A percentile compares a stretch with the other conserved stretches of the same genome.
These are phyloP conservation scores for Smittia sp. DNA, from an alignment of 2,888 invertebrate genomes.

Conservation along the genomic window DNA sequence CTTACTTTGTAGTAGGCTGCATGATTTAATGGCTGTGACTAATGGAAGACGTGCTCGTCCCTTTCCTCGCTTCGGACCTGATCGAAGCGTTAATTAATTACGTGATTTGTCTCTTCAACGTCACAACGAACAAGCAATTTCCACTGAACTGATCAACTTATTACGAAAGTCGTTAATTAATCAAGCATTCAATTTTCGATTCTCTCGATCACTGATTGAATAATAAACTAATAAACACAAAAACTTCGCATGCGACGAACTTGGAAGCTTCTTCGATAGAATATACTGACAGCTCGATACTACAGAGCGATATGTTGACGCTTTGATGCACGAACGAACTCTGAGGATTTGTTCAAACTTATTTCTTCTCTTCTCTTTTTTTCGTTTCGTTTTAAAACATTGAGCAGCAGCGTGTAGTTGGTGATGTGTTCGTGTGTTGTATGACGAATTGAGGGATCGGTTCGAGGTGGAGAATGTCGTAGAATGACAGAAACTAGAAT, in stretches of 20 bases:
- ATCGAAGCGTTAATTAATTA: neutral
- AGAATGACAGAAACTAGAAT: slow-evolving; percentile 37
- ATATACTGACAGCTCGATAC: neutral
- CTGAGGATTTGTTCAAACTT: slow-evolving; percentile 27
- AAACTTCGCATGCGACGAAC: neutral
- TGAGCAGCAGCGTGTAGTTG: slow-evolving; percentile 21
- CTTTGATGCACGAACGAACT: slow-evolving; percentile 42
- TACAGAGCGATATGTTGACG: slow-evolving; percentile 37
- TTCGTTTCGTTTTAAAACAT: slow-evolving; percentile 30
- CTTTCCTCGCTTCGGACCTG: neutral
- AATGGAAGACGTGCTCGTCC: neutral
- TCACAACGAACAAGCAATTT: neutral
- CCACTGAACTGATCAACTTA: slow-evolving; percentile 6
- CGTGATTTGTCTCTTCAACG: neutral
- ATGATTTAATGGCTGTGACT: neutral
- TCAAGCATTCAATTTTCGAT: neutral
- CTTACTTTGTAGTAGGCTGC: neutral
- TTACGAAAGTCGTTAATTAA: slow-evolving; percentile 33
- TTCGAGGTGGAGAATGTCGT: slow-evolving; percentile 14
- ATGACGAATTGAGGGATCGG: slow-evolving; percentile 38
- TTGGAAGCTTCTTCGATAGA: neutral
- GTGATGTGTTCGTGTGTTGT: slow-evolving; percentile 34
- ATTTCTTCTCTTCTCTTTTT: slow-evolving; percentile 16
- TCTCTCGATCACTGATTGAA: neutral
- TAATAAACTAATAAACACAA: neutral